A percentile compares a stretch with the other conserved stretches of the same genome.
phyloP scores from a whole-genome alignment of 2,888 invertebrate species.

The Sphaerophoria taeniata region DNA sequence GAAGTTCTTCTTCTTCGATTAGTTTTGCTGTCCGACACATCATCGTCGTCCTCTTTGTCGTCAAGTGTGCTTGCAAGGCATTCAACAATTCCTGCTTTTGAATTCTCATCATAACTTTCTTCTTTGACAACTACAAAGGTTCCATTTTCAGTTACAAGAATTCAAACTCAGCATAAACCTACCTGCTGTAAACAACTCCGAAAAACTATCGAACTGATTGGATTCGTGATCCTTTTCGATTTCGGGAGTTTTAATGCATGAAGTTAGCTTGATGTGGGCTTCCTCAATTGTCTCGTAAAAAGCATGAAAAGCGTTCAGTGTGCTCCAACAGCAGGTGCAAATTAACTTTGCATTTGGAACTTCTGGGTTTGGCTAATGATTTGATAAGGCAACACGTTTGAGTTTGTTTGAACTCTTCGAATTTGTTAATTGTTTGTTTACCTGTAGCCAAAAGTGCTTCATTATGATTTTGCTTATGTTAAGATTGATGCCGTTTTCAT shows the following conservation, averaged over 20 bases:
- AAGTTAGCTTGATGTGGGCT: conserved; percentile 71
- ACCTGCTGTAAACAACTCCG: conserved; percentile 55
- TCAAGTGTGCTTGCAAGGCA: not conserved
- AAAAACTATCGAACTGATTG: conserved; percentile 50
- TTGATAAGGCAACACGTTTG: not conserved
- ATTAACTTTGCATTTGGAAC: conserved; percentile 48
- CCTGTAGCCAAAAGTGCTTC: conserved; percentile 77
- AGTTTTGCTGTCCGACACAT: too few relatives aligned
- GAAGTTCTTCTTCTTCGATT: too few relatives aligned
- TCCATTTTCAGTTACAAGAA: not conserved
- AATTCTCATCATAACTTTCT: conserved; percentile 16
- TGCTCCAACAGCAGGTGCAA: conserved; percentile 78
- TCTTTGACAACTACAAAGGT: conserved; percentile 33
- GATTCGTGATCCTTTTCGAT: conserved; percentile 9
- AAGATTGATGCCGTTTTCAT: conserved; percentile 50
- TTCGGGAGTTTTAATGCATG: not conserved
- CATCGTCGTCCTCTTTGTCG: not conserved
- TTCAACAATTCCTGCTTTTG: conserved; percentile 4
- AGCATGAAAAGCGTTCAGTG: conserved; percentile 77
- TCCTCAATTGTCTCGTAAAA: conserved; percentile 77
- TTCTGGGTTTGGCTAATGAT: conserved; percentile 52
- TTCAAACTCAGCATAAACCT: conserved; percentile 4
- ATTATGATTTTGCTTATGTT: conserved; percentile 76
- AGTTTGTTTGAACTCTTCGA: not conserved
- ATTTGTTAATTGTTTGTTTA: conserved; percentile 12